Base-by-base conservation (phyloP, 1,140 invertebrate species). In the Habropoda laboriosa region DNA sequence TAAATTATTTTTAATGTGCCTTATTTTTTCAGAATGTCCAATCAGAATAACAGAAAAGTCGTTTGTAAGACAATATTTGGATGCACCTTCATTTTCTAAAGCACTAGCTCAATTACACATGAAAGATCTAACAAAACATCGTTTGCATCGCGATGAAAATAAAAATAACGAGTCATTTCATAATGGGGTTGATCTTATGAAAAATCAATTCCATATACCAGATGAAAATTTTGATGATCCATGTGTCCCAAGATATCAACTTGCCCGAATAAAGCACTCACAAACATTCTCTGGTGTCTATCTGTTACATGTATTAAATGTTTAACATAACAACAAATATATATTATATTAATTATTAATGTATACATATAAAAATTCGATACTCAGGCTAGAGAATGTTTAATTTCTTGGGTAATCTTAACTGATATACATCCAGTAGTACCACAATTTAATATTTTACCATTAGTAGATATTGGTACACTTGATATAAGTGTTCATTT, bases 391-490 rank as follows among this genome's bases (percentile, higher is more conserved):
- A 88, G 89, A 79, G 93, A 94, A 53, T 94, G 92, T 92, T 90
- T 94, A 77, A 94, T 93, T 42, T 92, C 93, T 3, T 94, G 93
- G 93, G 67, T 94, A 21, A 89, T 93, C 38, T 80, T 94, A 63
- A 92, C 89, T 10, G 92, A 94, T 79, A 55, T 72, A 38, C 85
- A 82, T 45, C 92, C 93, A 35, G 89, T 94, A 27, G 90, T 94
- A 71, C 90, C 90, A 8, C 92, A 93, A 72, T 93, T 94, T 81
- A 89, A 94, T 79, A 88, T 94, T 72, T 82, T 94, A 24, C 93
- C 94, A 38, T 91, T 94, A 63, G 85, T 94, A 35, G 94, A 95
- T 80, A 93, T 94, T 66, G 94, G 94, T 72, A 94, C 94, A 6
- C 89, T 95, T 4, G 92, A 91, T 58, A 92, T 95, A 73, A 89